Conservation (phyloP, 2,113 vertebrate species). For the Clinocottus analis region DNA sequence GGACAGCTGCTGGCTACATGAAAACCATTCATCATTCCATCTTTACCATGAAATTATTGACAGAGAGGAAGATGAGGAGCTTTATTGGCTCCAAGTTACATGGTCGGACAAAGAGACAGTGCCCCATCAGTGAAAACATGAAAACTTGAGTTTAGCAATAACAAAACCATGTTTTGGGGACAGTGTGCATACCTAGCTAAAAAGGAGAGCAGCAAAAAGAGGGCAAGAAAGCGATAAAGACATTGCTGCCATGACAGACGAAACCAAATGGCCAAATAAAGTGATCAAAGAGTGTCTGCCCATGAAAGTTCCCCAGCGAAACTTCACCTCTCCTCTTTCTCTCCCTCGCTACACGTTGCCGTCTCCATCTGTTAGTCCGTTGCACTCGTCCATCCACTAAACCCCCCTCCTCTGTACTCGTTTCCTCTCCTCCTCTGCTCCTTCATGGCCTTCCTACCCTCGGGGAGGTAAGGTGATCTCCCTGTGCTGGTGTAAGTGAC, state of each 20-base stretch:
- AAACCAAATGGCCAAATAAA: slow-evolving; percentile 67
- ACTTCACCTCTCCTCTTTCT: slow-evolving; percentile 68
- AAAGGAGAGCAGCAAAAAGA: not conserved
- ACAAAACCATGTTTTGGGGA: not conserved
- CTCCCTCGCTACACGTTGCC: slow-evolving; percentile 54
- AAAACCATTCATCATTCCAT: slow-evolving; percentile 80
- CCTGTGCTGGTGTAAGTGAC: slow-evolving; percentile 80
- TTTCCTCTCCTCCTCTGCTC: slow-evolving; percentile 73
- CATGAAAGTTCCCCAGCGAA: slow-evolving; percentile 66
- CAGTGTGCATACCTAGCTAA: not conserved
- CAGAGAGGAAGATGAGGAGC: slow-evolving; percentile 58
- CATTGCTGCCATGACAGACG: slow-evolving; percentile 26
- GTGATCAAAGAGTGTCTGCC: slow-evolving; percentile 71
- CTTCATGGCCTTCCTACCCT: slow-evolving; percentile 77
- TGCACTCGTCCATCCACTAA: slow-evolving; percentile 67
- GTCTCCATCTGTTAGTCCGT: slow-evolving; percentile 77
- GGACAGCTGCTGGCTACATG: slow-evolving; percentile 75
- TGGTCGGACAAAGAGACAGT: slow-evolving; percentile 64
- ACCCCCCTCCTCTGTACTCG: slow-evolving; percentile 30
- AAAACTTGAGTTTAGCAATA: slow-evolving; percentile 13
- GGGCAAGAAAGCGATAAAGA: slow-evolving; percentile 17
- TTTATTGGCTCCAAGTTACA: slow-evolving; percentile 61
- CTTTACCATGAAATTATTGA: slow-evolving; percentile 78
- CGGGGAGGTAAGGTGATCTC: slow-evolving; percentile 79
- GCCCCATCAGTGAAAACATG: slow-evolving; percentile 29